These are phyloP conservation scores for Aradophagus sp. DNA, from an alignment of 1,140 invertebrate genomes.

Conservation along the genomic window DNA sequence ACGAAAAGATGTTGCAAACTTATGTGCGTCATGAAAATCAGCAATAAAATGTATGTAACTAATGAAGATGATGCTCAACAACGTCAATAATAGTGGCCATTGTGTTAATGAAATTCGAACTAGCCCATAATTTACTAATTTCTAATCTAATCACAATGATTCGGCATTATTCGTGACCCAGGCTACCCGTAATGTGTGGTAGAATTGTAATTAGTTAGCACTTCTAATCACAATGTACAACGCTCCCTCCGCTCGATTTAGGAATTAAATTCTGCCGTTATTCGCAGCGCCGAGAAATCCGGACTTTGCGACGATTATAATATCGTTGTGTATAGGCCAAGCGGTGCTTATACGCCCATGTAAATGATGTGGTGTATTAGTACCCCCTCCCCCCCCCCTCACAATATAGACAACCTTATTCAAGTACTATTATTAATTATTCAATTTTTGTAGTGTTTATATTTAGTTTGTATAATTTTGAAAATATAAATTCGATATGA, in stretches of 20 bases:
- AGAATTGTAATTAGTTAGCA: slow-evolving; percentile 39
- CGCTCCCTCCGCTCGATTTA: slow-evolving; percentile 18
- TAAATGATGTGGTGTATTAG: too few relatives aligned
- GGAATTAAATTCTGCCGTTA: slow-evolving; percentile 32
- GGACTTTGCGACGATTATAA: slow-evolving; percentile 31
- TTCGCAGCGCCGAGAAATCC: slow-evolving; percentile 21
- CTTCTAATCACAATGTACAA: slow-evolving; percentile 22
- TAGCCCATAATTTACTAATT: slow-evolving; percentile 22
- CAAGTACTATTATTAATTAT: too few relatives aligned
- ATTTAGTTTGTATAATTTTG: too few relatives aligned
- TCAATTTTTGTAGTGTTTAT: too few relatives aligned
- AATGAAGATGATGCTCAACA: too few relatives aligned
- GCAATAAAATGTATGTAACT: too few relatives aligned
- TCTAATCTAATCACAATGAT: slow-evolving; percentile 32
- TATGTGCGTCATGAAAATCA: too few relatives aligned
- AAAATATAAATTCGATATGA: too few relatives aligned
- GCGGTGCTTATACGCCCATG: slow-evolving; percentile 6
- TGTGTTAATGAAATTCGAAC: slow-evolving; percentile 12
- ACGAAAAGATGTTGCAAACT: too few relatives aligned
- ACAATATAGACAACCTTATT: too few relatives aligned
- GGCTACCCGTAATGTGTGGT: slow-evolving; percentile 7
- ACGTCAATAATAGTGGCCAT: slow-evolving; percentile 9
- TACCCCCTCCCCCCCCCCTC: too few relatives aligned
- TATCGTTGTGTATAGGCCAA: slow-evolving; percentile 8
- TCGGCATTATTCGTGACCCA: neutral